Conservation (phyloP, 2,888 invertebrate species). For the Drosophila bunnanda region DNA sequence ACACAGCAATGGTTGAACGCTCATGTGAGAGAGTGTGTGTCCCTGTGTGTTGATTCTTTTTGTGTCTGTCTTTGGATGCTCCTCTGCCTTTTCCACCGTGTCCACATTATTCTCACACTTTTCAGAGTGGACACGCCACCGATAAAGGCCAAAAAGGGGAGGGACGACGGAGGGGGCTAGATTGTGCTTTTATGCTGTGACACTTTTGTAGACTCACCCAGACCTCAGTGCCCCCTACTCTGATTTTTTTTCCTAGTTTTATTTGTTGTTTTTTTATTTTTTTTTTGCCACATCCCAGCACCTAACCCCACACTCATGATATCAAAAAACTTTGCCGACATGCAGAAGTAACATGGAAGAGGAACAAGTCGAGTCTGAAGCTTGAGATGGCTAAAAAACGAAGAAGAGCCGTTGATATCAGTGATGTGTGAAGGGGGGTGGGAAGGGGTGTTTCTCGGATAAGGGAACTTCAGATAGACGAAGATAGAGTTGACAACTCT, state of each 20-base stretch:
- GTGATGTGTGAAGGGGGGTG: conserved; percentile 45
- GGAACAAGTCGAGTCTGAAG: conserved; percentile 23
- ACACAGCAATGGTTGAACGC: conserved; percentile 61
- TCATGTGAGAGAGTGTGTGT: conserved; percentile 17
- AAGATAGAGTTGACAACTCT: conserved; percentile 52
- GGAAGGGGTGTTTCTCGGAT: no score
- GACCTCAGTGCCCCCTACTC: conserved; percentile 28
- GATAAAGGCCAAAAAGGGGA: conserved; percentile 6
- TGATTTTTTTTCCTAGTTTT: background rate
- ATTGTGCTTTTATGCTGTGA: conserved; percentile 73
- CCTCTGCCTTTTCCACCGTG: conserved; percentile 34
- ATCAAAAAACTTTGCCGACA: conserved; percentile 78
- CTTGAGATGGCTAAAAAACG: conserved; percentile 9
- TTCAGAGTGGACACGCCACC: conserved; percentile 38
- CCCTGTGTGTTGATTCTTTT: conserved; percentile 16
- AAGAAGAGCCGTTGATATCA: conserved; percentile 34
- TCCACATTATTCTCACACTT: conserved; percentile 48
- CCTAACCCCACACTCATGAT: conserved; percentile 59
- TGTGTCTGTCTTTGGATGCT: conserved; percentile 37
- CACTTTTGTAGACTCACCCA: conserved; percentile 62
- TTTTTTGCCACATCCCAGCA: conserved; percentile 23
- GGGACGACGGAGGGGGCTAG: conserved; percentile 25
- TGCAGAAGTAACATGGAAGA: conserved; percentile 36
- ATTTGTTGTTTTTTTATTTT: background rate
- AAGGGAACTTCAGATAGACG: conserved; percentile 11